Evolutionary conservation across 2,113 vertebrate genomes (phyloP).

Genomic region (Arenaria interpres): DNA sequence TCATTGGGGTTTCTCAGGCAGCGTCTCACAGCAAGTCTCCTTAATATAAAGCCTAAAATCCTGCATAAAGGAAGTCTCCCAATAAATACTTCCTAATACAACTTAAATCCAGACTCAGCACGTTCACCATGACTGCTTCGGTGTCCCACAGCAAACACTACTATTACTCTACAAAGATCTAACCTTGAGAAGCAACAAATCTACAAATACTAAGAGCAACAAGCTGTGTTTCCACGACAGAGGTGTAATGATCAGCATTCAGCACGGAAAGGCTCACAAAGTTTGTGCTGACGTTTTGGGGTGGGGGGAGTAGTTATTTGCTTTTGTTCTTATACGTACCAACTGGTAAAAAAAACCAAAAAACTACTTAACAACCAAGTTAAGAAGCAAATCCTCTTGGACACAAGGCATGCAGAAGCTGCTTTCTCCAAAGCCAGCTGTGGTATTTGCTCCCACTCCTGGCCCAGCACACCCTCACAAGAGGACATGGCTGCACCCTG

Average conservation of each 20-base stretch:
- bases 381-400: neutral
- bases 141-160: fast-evolving
- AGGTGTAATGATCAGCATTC: fast-evolving
- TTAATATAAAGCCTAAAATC: neutral
- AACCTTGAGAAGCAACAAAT: neutral
- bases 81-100: neutral
- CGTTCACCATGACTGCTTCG: fast-evolving
- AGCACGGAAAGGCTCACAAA: neutral
- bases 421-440: neutral
- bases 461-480: fast-evolving
- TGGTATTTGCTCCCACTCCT: fast-evolving
- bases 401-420: fast-evolving
- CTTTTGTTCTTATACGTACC: neutral
- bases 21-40: neutral
- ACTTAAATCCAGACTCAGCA: no score
- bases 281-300: fast-evolving
- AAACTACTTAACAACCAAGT: neutral
- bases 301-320: fast-evolving
- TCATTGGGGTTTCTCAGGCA: neutral
- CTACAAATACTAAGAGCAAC: neutral
- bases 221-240: neutral
- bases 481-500: fast-evolving
- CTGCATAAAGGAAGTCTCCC: neutral
- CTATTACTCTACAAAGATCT: neutral
- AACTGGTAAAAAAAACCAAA: no score